Evolutionary conservation across 1,140 invertebrate species (phyloP), one percentile per base, ranked within the genome.

Genomic region (Solen grandis): DNA sequence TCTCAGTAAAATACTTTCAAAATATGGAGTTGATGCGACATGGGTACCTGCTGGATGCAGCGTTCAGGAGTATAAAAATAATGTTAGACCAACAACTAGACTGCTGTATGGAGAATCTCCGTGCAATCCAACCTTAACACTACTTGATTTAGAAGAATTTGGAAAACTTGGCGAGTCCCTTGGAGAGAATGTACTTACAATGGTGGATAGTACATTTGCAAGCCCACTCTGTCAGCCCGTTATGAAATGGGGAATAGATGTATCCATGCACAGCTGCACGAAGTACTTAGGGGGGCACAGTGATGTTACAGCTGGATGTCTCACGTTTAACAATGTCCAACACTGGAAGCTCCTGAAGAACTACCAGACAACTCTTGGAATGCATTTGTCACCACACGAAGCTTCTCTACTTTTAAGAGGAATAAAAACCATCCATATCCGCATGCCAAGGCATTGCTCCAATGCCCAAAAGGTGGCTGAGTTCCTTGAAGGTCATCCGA

Each of bases 191-290:
- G 95, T 98, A 36, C 93, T 98, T 73, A 92, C 98, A 10, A 95
- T 96, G 0, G 97, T 99, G 0, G 98, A 99, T 88, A 98, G 99
- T 88, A 99, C 98, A 2, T 99, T 99, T 90, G 93, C 98, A 38
- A 97, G 97, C 19, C 94, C 97, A 22, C 98, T 98, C 89, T 95
- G 97, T 70, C 97, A 99, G 89, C 83, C 81, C 10, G 60, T 84
- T 1, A 82, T 90, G 2, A 82, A 87, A 38, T 84, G 83, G 57
- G 98, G 98, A 10, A 97, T 96, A 1, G 98, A 99, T 91, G 93
- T 99, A 52, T 95, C 96, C 0, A 92, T 97, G 78, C 98, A 99
- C 91, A 90, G 89, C 72, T 89, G 88, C 60, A 90, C 89, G 10
- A 92, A 92, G 70, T 91, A 88, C 60, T 60, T 91, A 66, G 86